These are phyloP conservation scores for Halesus radiatus DNA, from an alignment of 1,140 invertebrate species.

Conservation along the genomic window DNA sequence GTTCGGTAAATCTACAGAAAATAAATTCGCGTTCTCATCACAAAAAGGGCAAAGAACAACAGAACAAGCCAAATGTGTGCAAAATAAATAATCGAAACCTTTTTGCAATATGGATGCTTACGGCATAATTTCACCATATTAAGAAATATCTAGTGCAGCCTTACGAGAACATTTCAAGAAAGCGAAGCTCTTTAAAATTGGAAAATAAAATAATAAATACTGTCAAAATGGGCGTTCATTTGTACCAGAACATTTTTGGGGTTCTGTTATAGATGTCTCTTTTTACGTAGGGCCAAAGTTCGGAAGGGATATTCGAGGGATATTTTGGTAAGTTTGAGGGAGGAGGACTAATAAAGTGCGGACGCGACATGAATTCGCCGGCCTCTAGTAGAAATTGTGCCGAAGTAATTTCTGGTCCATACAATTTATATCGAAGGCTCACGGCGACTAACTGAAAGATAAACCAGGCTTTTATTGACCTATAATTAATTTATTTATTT, in stretches of 20 bases:
- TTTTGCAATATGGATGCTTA: no score
- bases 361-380: slow-evolving; percentile 52
- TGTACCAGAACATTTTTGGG: background rate
- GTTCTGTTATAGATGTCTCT: background rate
- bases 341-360: slow-evolving; percentile 51
- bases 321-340: slow-evolving; percentile 6
- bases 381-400: slow-evolving; percentile 48
- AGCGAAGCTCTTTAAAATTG: no score
- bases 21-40: background rate
- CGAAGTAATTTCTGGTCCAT: slow-evolving; percentile 34
- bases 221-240: background rate
- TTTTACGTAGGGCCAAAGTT: background rate
- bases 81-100: no score
- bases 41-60: background rate
- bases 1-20: background rate
- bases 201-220: background rate
- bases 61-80: background rate
- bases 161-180: background rate
- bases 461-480: background rate
- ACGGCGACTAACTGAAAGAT: slow-evolving; percentile 4
- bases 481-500: no score
- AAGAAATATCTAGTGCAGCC: background rate
- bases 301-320: background rate
- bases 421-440: slow-evolving; percentile 9
- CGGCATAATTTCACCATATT: background rate